Conservation (phyloP, 2,888 invertebrate genomes). For the Drosophila heteroneura region DNA sequence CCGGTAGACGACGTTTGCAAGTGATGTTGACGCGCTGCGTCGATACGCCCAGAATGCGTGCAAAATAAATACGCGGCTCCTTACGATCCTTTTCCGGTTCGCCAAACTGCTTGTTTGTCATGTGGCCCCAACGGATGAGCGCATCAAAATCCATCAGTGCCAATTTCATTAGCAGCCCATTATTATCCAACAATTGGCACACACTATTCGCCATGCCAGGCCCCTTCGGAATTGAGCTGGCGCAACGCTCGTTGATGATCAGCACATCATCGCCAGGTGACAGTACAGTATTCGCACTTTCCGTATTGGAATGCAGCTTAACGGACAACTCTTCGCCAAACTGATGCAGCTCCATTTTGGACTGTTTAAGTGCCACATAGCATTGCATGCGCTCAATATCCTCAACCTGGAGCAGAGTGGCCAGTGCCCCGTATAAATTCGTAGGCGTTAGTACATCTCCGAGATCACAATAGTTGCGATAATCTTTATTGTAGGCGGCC, state of each 20-base stretch:
- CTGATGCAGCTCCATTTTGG: conserved; percentile 68
- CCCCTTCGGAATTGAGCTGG: background rate
- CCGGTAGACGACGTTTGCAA: conserved; percentile 62
- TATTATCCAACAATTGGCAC: conserved; percentile 47
- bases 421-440: conserved; percentile 60
- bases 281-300: conserved; percentile 54
- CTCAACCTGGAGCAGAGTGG: conserved; percentile 78
- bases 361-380: conserved; percentile 64
- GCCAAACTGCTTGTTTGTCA: conserved; percentile 52
- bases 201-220: conserved; percentile 22
- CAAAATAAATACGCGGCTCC: conserved; percentile 67
- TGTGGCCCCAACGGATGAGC: conserved; percentile 52
- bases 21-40: conserved; percentile 70
- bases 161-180: conserved; percentile 53
- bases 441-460: conserved; percentile 54
- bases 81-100: conserved; percentile 39
- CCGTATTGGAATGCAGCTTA: conserved; percentile 36
- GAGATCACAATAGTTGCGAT: conserved; percentile 60
- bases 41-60: conserved; percentile 62
- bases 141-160: conserved; percentile 60
- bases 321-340: conserved; percentile 66
- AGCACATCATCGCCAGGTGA: conserved; percentile 71
- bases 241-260: conserved; percentile 58
- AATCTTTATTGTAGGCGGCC: conserved; percentile 55
- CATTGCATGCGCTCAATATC: conserved; percentile 73